These are phyloP conservation scores for Platycercus adscitus DNA, from an alignment of 2,113 vertebrate genomes.

Conservation along the genomic window DNA sequence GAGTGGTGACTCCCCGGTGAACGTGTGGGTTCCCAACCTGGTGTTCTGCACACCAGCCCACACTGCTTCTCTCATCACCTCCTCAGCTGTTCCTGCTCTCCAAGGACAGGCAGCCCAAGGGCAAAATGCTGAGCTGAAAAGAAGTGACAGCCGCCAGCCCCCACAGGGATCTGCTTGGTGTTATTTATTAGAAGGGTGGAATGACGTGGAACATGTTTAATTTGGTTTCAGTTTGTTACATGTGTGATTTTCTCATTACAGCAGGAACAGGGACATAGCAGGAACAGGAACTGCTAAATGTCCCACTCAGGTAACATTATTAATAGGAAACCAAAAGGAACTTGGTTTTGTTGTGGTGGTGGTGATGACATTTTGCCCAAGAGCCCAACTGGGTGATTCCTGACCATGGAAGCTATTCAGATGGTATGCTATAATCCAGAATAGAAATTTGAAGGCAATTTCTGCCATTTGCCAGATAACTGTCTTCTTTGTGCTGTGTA, in stretches of 20 bases:
- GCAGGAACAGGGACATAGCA: neutral
- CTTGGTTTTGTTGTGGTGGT: neutral
- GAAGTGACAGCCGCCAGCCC: neutral
- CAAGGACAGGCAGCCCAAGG: neutral
- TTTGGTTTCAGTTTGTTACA: neutral
- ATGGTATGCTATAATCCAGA: neutral
- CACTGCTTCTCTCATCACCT: slow-evolving; percentile 44
- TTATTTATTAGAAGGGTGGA: neutral
- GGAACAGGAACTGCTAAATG: neutral
- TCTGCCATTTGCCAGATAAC: neutral
- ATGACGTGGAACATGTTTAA: neutral
- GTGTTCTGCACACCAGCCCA: neutral
- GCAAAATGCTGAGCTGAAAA: neutral
- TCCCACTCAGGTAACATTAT: neutral
- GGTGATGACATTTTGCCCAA: neutral
- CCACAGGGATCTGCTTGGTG: neutral
- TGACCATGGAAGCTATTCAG: neutral
- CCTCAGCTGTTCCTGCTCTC: slow-evolving; percentile 28
- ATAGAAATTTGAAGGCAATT: neutral
- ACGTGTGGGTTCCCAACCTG: neutral
- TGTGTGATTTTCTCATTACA: neutral
- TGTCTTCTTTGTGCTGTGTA: neutral
- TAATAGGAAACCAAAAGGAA: neutral
- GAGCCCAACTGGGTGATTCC: neutral
- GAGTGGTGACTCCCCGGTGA: accelerated